These are phyloP conservation scores for Hypotaenidia philippensis DNA, from an alignment of 2,797 vertebrate genomes.

Conservation along the genomic window DNA sequence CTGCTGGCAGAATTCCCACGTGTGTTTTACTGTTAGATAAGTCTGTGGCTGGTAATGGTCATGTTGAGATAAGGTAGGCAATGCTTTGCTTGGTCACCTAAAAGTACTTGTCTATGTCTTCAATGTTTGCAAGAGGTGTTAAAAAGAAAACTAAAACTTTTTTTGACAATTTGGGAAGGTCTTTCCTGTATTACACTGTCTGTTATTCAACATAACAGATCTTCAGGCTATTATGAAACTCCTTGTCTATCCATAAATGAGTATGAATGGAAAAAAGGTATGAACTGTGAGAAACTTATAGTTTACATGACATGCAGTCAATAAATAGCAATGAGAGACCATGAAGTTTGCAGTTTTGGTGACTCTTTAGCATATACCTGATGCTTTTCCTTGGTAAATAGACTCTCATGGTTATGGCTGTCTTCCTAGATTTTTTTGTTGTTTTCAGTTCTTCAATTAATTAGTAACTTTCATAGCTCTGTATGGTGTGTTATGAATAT, in stretches of 20 bases:
- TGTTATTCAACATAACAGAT: background rate
- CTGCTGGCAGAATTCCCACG: slow-evolving; percentile 25
- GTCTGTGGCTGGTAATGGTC: background rate
- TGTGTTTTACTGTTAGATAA: background rate
- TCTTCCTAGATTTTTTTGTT: background rate
- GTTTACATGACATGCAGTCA: background rate
- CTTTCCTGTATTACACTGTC: background rate
- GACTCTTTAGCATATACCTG: background rate
- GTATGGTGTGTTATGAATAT: background rate
- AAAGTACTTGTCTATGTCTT: background rate
- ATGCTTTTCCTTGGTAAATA: background rate
- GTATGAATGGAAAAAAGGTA: background rate
- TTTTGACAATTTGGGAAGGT: background rate
- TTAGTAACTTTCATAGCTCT: background rate
- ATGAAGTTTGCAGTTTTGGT: background rate
- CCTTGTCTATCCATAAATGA: background rate
- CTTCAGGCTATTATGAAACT: background rate
- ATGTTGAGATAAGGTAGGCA: background rate
- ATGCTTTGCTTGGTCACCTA: background rate
- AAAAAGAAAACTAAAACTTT: background rate
- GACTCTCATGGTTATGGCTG: background rate
- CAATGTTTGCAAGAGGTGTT: background rate
- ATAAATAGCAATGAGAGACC: background rate
- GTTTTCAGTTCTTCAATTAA: background rate
- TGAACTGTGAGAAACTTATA: background rate